Percentiles rank a stretch among this genome's conserved stretches.
Conservation (phyloP, 2,797 vertebrate genomes). For the Loris lydekkerianus region DNA sequence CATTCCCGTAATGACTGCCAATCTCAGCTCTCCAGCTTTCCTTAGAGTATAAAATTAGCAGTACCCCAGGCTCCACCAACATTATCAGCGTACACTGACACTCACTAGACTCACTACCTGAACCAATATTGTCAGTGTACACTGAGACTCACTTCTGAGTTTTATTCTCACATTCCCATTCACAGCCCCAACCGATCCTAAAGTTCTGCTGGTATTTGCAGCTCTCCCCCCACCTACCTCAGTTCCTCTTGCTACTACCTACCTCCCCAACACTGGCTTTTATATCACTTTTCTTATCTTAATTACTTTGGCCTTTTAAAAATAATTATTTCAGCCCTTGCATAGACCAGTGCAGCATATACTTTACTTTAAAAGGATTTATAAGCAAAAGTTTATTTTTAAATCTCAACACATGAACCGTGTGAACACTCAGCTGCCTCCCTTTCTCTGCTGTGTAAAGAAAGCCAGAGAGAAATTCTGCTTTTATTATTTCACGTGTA, state of each 20-base stretch:
- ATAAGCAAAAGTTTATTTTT: slow-evolving; percentile 69
- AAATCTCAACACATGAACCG: not conserved
- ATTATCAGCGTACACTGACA: not conserved
- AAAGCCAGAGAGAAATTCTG: not conserved
- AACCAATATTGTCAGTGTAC: not conserved
- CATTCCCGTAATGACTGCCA: not conserved
- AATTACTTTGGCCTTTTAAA: slow-evolving; percentile 74
- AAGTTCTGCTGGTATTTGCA: not conserved
- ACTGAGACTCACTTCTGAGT: not conserved
- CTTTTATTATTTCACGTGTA: slow-evolving; percentile 28
- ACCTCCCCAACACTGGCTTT: not conserved
- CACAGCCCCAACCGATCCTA: not conserved
- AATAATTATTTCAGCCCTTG: slow-evolving; percentile 73
- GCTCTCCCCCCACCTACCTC: not conserved
- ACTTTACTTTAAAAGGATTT: slow-evolving; percentile 57
- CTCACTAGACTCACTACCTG: too few species aligned
- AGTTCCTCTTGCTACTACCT: not conserved
- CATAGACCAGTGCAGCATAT: slow-evolving; percentile 34
- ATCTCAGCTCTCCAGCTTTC: not conserved
- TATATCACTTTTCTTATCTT: slow-evolving; percentile 61
- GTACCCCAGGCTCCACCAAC: not conserved
- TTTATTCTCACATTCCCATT: not conserved
- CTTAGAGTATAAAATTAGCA: not conserved
- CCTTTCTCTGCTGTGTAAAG: not conserved
- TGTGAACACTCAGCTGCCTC: not conserved